phyloP scores from a whole-genome alignment of 2,797 vertebrate species.

The Fratercula arctica region DNA sequence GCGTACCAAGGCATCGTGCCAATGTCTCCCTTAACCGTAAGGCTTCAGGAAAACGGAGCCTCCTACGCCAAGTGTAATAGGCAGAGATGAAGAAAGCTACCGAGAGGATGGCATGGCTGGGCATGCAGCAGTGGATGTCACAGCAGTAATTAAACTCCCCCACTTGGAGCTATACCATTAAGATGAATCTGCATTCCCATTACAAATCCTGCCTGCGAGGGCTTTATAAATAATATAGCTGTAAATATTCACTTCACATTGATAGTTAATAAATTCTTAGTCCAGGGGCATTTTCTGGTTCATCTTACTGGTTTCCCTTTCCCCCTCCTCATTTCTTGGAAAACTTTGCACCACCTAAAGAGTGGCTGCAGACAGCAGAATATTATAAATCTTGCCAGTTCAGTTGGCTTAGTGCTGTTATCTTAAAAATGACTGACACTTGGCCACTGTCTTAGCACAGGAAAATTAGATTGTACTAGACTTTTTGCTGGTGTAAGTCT shows the following conservation, averaged over 20 bases:
- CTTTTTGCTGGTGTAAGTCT: neutral
- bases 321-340: neutral
- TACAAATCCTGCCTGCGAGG: neutral
- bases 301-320: neutral
- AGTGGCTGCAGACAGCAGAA: neutral
- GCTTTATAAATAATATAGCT: constrained; percentile 22
- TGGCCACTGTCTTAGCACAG: neutral
- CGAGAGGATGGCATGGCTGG: neutral
- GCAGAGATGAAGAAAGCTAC: constrained; percentile 22
- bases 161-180: neutral
- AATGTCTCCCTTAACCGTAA: neutral
- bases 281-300: neutral
- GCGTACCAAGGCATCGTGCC: neutral
- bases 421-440: neutral
- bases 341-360: neutral
- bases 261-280: constrained; percentile 3
- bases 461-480: neutral
- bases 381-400: neutral
- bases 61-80: constrained; percentile 18
- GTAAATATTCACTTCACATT: neutral
- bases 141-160: constrained; percentile 39
- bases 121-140: constrained; percentile 25
- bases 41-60: constrained; percentile 40
- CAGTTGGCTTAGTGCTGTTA: neutral
- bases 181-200: constrained; percentile 10